phyloP scores from a whole-genome alignment of 2,888 invertebrate species.

The Melinaea marsaeus region DNA sequence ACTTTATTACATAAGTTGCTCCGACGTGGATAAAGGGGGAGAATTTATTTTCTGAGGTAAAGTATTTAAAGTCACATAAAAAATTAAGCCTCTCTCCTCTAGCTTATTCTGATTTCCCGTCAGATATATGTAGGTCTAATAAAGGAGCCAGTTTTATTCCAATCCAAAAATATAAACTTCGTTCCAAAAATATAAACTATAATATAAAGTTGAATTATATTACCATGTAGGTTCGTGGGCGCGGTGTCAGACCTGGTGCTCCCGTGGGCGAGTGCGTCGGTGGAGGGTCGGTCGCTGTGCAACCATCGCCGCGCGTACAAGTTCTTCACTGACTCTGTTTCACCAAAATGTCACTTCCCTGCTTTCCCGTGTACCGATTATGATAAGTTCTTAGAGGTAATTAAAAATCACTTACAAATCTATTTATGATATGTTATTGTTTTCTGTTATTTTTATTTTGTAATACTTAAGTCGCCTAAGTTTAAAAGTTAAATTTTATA shows the following conservation, averaged over 20 bases:
- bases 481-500: too few species aligned
- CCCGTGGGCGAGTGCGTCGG: conserved; percentile 82
- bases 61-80: too few species aligned
- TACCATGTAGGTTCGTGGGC: conserved; percentile 82
- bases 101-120: too few species aligned
- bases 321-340: conserved; percentile 96
- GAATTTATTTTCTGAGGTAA: too few species aligned
- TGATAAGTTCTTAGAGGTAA: conserved; percentile 85
- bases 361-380: conserved; percentile 92
- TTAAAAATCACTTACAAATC: conserved; percentile 13
- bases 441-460: not conserved
- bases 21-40: too few species aligned
- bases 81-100: too few species aligned
- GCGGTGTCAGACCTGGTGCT: conserved; percentile 93
- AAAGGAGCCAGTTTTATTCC: too few species aligned
- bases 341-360: conserved; percentile 93
- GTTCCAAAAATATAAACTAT: too few species aligned
- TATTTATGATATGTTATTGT: not conserved
- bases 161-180: too few species aligned
- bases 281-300: conserved; percentile 91
- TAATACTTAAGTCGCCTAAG: too few species aligned
- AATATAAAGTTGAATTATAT: not conserved
- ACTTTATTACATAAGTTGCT: too few species aligned
- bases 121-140: too few species aligned
- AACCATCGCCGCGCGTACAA: conserved; percentile 96